Evolutionary conservation across 64 coral and sea anemone genomes (phyloP).

Genomic region (Montipora capricornis): DNA sequence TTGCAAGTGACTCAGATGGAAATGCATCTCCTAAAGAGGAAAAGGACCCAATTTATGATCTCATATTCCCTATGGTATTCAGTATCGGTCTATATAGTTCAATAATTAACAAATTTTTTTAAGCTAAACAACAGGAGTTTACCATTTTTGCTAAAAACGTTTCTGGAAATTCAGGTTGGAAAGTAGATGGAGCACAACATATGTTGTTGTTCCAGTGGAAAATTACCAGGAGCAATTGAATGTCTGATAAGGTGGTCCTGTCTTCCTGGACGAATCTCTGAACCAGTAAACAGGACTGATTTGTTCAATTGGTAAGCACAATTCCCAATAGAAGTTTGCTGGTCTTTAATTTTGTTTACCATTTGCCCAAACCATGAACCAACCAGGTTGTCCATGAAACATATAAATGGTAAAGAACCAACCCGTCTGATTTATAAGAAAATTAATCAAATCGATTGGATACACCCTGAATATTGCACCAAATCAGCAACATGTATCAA

Average conservation of each 20-base stretch:
- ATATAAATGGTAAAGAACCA: background rate
- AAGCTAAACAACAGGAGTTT: background rate
- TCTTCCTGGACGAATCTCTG: background rate
- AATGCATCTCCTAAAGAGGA: background rate
- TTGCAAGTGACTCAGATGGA: conserved; percentile 24
- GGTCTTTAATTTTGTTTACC: background rate
- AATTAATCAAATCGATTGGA: background rate
- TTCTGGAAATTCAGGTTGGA: conserved; percentile 7
- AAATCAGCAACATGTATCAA: background rate
- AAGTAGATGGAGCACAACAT: background rate
- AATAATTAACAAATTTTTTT: background rate
- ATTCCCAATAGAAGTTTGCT: background rate
- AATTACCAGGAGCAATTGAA: background rate
- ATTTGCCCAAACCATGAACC: background rate
- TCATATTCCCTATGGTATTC: conserved; percentile 19
- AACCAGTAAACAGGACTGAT: background rate
- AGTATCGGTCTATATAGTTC: conserved; percentile 4
- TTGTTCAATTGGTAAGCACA: background rate
- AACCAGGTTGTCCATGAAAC: background rate
- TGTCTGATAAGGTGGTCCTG: background rate
- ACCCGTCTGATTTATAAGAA: background rate
- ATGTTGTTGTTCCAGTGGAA: background rate
- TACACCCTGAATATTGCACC: background rate
- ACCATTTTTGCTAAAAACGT: background rate
- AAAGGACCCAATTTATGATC: conserved; percentile 9